Conservation (phyloP, 2,888 invertebrate genomes). For the Habroteleia sp. region DNA sequence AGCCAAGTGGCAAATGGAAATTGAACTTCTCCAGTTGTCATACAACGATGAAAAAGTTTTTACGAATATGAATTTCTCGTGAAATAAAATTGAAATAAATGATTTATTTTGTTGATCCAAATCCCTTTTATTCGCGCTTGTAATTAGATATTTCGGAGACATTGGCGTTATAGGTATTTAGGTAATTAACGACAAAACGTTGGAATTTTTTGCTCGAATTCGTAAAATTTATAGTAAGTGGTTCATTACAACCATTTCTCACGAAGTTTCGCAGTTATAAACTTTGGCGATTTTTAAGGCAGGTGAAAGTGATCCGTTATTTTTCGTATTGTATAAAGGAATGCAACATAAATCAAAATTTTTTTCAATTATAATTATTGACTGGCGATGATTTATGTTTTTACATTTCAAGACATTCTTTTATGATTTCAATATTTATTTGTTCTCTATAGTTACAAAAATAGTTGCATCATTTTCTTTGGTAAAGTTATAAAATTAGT, state of each 20-base stretch:
- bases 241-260: slow-evolving; percentile 49
- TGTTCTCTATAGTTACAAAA: too few relatives aligned
- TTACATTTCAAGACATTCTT: too few relatives aligned
- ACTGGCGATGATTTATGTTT: too few relatives aligned
- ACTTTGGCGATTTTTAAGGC: slow-evolving; percentile 39
- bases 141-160: too few relatives aligned
- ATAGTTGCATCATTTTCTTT: too few relatives aligned
- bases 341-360: slow-evolving; percentile 17
- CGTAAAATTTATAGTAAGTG: slow-evolving; percentile 37
- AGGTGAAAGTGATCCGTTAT: slow-evolving; percentile 47
- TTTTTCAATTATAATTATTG: slow-evolving; percentile 28
- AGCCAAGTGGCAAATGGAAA: slow-evolving; percentile 20
- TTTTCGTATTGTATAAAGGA: slow-evolving; percentile 23
- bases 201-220: slow-evolving; percentile 7
- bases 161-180: background rate
- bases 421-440: too few relatives aligned
- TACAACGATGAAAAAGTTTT: background rate
- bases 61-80: background rate
- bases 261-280: slow-evolving; percentile 51
- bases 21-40: slow-evolving; percentile 6
- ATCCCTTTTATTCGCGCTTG: too few relatives aligned
- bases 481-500: too few relatives aligned
- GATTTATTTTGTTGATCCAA: too few relatives aligned
- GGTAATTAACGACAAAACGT: background rate
- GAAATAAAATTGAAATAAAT: too few relatives aligned